Conservation (phyloP, 2,888 invertebrate species). For the Phyllotreta cruciferae region DNA sequence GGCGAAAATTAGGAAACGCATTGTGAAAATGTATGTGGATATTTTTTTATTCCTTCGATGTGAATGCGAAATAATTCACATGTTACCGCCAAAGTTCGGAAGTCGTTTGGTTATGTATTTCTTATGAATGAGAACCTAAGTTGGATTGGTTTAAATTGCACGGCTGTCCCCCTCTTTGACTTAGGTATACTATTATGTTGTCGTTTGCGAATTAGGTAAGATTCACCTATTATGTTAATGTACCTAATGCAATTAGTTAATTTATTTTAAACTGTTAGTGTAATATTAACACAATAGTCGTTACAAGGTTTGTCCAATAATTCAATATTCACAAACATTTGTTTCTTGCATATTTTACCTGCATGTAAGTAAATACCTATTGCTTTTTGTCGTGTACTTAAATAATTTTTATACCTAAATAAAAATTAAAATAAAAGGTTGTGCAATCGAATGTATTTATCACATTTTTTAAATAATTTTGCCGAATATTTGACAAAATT, state of each 20-base stretch:
- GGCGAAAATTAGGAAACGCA: constrained; percentile 36
- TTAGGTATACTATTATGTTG: not conserved
- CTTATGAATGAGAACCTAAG: not conserved
- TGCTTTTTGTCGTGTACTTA: too few relatives aligned
- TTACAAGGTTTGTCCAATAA: too few relatives aligned
- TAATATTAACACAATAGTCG: too few relatives aligned
- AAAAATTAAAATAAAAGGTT: too few relatives aligned
- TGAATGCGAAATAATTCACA: constrained; percentile 4
- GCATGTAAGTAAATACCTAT: too few relatives aligned
- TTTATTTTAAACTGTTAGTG: not conserved
- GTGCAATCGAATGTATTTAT: too few relatives aligned
- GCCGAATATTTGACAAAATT: too few relatives aligned
- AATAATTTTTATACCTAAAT: too few relatives aligned
- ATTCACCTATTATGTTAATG: not conserved
- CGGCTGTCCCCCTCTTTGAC: not conserved
- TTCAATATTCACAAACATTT: too few relatives aligned
- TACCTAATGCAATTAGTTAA: constrained; percentile 2
- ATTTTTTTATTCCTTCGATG: not conserved
- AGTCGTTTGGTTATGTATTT: not conserved
- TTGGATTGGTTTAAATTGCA: too few relatives aligned
- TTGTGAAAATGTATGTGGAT: constrained; percentile 19
- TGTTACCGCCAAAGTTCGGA: not conserved
- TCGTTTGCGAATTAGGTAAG: not conserved
- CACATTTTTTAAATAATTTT: too few relatives aligned
- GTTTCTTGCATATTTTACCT: too few relatives aligned